Conservation (phyloP, 2,888 invertebrate species). For the Trachelus tabidus region DNA sequence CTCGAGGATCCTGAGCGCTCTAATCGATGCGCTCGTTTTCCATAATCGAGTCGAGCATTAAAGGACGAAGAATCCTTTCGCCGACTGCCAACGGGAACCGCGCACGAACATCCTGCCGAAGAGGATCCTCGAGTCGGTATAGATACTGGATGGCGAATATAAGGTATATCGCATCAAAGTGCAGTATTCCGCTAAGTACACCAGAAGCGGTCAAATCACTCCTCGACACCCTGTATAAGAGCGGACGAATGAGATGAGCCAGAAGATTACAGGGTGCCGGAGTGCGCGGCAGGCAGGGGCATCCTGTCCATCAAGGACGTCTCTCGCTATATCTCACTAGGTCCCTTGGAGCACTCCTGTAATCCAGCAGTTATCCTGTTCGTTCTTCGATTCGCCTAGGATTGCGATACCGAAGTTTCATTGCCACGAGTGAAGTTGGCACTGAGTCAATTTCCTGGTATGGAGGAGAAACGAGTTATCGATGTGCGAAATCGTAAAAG, state of each 20-base stretch:
- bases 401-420: neutral
- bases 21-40: neutral
- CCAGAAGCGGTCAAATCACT: conserved; percentile 33
- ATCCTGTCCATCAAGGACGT: conserved; percentile 60
- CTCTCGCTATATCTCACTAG: conserved; percentile 44
- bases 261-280: conserved; percentile 53
- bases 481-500: neutral
- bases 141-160: neutral
- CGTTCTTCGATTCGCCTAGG: conserved; percentile 5
- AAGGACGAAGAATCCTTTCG: neutral
- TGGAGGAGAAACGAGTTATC: neutral
- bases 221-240: conserved; percentile 49
- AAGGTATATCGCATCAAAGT: neutral
- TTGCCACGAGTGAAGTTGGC: neutral
- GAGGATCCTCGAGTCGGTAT: neutral
- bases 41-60: neutral
- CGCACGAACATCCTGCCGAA: neutral
- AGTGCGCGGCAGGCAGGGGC: conserved; percentile 46
- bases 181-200: neutral
- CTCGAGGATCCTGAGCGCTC: neutral
- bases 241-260: conserved; percentile 52
- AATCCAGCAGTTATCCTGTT: conserved; percentile 36
- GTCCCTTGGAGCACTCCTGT: conserved; percentile 24
- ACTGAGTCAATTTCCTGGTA: neutral
- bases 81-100: neutral